phyloP scores from a whole-genome alignment of 2,888 invertebrate genomes.

The Drosophila quasianomalipes region DNA sequence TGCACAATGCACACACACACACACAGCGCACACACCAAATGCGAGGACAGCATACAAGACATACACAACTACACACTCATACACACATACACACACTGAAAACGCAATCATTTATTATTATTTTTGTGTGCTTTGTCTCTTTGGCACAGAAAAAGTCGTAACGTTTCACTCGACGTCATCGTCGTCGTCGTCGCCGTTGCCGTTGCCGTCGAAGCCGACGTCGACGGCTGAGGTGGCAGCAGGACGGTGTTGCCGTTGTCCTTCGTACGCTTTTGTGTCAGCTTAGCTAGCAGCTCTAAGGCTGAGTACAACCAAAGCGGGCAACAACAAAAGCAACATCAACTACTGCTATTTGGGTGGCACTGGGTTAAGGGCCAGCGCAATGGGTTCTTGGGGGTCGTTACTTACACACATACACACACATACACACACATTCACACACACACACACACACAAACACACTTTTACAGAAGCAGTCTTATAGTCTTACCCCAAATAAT shows the following conservation, averaged over 20 bases:
- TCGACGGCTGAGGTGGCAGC: slow-evolving; percentile 7
- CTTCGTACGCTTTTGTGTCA: slow-evolving; percentile 78
- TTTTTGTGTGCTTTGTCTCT: slow-evolving; percentile 78
- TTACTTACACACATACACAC: slow-evolving; percentile 31
- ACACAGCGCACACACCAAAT: slow-evolving; percentile 29
- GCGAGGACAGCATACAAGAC: slow-evolving; percentile 22
- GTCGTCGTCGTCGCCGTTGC: slow-evolving; percentile 51
- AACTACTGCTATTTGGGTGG: slow-evolving; percentile 55
- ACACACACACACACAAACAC: slow-evolving; percentile 18
- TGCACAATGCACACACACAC: slow-evolving; percentile 38
- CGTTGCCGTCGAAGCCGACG: slow-evolving; percentile 19
- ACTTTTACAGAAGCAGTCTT: slow-evolving; percentile 34
- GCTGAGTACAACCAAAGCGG: slow-evolving; percentile 55
- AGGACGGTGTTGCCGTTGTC: slow-evolving; percentile 59
- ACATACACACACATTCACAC: slow-evolving; percentile 15
- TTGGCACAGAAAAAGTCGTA: slow-evolving; percentile 76
- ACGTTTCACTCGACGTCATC: slow-evolving; percentile 35
- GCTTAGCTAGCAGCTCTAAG: slow-evolving; percentile 57
- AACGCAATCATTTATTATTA: slow-evolving; percentile 79
- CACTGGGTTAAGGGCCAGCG: slow-evolving; percentile 74
- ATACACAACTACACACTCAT: slow-evolving; percentile 15
- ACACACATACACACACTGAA: slow-evolving; percentile 46
- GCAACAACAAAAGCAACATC: slow-evolving; percentile 25
- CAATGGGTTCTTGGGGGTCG: slow-evolving; percentile 60
- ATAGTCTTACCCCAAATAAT: slow-evolving; percentile 82